These are phyloP conservation scores for Montipora efflorescens DNA, from an alignment of 64 coral and sea anemone genomes.

Conservation along the genomic window DNA sequence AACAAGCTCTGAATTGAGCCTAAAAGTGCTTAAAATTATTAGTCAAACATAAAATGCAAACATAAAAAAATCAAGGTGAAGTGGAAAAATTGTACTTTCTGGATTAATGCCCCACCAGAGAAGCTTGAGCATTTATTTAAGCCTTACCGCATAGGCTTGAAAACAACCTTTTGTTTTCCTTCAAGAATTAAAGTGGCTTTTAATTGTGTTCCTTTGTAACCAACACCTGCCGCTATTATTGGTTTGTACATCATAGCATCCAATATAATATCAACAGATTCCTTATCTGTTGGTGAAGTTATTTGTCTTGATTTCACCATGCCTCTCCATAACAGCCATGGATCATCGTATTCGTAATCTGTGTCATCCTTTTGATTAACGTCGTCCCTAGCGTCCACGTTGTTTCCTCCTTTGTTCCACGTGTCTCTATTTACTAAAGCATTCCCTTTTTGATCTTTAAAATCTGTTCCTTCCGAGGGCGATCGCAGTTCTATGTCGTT, in stretches of 20 bases:
- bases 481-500: not conserved
- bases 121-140: no score
- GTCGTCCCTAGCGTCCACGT: slow-evolving; percentile 14
- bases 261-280: slow-evolving; percentile 76
- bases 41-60: no score
- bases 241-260: slow-evolving; percentile 89
- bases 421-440: not conserved
- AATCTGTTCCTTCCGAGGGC: not conserved
- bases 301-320: slow-evolving; percentile 87
- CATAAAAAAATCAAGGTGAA: no score
- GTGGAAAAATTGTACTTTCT: no score
- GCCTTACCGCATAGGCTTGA: slow-evolving; percentile 88
- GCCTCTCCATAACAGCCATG: slow-evolving; percentile 79
- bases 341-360: slow-evolving; percentile 82
- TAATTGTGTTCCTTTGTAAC: slow-evolving; percentile 79
- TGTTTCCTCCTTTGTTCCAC: not conserved
- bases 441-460: not conserved
- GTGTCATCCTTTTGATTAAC: slow-evolving; percentile 31
- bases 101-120: no score
- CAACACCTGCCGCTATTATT: slow-evolving; percentile 75
- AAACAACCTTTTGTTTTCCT: slow-evolving; percentile 94
- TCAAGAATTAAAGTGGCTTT: slow-evolving; percentile 90
- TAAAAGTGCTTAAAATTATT: no score
- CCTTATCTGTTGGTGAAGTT: slow-evolving; percentile 30
- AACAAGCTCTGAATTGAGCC: no score